phyloP scores from a whole-genome alignment of 2,888 invertebrate genomes.

The Drosophila pullipes region DNA sequence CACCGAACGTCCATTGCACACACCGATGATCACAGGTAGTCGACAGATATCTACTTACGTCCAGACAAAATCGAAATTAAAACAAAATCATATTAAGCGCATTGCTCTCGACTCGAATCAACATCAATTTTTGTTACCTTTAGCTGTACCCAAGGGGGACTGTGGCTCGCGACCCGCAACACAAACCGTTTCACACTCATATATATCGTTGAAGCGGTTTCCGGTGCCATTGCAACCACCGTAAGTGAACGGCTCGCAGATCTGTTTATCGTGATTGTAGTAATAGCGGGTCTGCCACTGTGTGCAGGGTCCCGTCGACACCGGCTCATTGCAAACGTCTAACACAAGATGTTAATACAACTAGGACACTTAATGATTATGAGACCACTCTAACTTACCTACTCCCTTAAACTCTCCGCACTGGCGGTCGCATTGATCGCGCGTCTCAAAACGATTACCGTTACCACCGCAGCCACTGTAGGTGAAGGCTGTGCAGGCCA shows the following conservation, averaged over 20 bases:
- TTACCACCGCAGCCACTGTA: slow-evolving; percentile 91
- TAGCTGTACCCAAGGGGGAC: slow-evolving; percentile 49
- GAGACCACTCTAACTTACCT: slow-evolving; percentile 86
- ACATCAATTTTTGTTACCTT: slow-evolving; percentile 80
- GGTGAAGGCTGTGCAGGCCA: slow-evolving; percentile 88
- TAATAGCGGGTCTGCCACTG: slow-evolving; percentile 88
- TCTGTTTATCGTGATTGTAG: slow-evolving; percentile 88
- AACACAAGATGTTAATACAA: slow-evolving; percentile 57
- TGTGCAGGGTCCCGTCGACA: slow-evolving; percentile 90
- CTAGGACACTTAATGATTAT: slow-evolving; percentile 7
- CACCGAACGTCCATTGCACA: slow-evolving; percentile 85
- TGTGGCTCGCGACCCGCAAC: slow-evolving; percentile 87
- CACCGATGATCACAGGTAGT: slow-evolving; percentile 88
- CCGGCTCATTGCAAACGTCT: slow-evolving; percentile 91
- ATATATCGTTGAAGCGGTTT: slow-evolving; percentile 91
- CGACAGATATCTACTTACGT: slow-evolving; percentile 88
- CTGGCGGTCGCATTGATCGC: slow-evolving; percentile 91
- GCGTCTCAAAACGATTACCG: slow-evolving; percentile 90
- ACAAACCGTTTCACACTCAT: slow-evolving; percentile 92
- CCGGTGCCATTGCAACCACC: slow-evolving; percentile 94
- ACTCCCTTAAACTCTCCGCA: slow-evolving; percentile 91
- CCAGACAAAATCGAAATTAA: slow-evolving; percentile 44
- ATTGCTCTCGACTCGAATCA: slow-evolving; percentile 6
- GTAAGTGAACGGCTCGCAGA: slow-evolving; percentile 90
- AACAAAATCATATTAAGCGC: slow-evolving; percentile 31